Evolutionary conservation across 2,888 invertebrate species (phyloP).

Genomic region (Xanthia icteritia): DNA sequence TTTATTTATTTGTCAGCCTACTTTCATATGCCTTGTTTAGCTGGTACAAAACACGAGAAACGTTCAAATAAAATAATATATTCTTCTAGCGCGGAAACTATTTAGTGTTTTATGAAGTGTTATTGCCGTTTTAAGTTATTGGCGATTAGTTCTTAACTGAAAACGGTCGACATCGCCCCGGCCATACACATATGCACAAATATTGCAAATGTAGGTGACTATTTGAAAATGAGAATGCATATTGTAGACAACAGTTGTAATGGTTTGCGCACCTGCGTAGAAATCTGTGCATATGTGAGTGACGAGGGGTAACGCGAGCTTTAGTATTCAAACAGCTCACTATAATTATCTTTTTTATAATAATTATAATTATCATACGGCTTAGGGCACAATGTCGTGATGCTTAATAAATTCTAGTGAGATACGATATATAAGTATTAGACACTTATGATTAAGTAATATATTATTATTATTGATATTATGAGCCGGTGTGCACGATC

Average conservation of each 20-base stretch:
- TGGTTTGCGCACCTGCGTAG: background rate
- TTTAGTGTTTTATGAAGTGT: constrained; percentile 65
- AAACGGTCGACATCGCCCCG: constrained; percentile 9
- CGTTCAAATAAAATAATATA: constrained; percentile 67
- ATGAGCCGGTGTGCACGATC: constrained; percentile 68
- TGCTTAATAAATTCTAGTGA: constrained; percentile 76
- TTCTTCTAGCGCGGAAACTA: constrained; percentile 70
- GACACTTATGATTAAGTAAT: constrained; percentile 64
- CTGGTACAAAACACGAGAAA: constrained; percentile 50
- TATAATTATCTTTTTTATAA: constrained; percentile 59
- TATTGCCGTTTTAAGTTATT: constrained; percentile 66
- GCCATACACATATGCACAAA: constrained; percentile 15
- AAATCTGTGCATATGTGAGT: background rate
- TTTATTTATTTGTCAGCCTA: background rate
- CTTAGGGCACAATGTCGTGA: constrained; percentile 74
- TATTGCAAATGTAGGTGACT: background rate
- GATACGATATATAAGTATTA: constrained; percentile 76
- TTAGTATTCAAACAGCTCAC: constrained; percentile 52
- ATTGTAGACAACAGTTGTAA: background rate
- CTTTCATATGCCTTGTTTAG: background rate
- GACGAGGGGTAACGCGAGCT: constrained; percentile 38
- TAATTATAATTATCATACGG: constrained; percentile 63
- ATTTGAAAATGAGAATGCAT: background rate
- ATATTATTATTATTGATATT: constrained; percentile 67
- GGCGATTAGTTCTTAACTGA: constrained; percentile 62